Base-by-base conservation (phyloP, 1,140 invertebrate genomes). In the Drosophila kepulauana region DNA sequence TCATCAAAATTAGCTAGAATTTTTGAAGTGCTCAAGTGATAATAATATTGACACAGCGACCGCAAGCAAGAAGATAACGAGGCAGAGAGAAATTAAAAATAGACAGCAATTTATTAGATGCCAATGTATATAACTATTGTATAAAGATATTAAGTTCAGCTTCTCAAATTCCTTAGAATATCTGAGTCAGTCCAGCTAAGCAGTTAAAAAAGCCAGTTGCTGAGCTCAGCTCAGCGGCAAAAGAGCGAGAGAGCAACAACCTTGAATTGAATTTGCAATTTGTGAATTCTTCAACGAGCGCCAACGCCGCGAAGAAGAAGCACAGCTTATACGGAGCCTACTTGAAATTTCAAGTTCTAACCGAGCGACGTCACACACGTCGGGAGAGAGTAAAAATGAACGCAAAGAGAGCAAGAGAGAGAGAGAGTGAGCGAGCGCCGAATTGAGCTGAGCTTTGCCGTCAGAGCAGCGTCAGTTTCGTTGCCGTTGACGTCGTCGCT, bases 181-280 rank as follows among this genome's bases (percentile, higher is more conserved):
- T 15, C 33, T 67, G 63, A 73, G 48, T 51, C 54, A 57, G 54
- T 1, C 2, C 11, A 43, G 25, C 35, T 51, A 54, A 25, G 49
- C 51, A 46, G 16, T 10, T 38, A 38, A 63, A 62, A 65, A 7
- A 71, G 45, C 25, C 48, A 61, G 73, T 74, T 79, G 51, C 43
- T 65, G 43, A 25, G 20, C 20, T 25, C 2, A 20, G 35, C 64
- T 41, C 41, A 65, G 62, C n/a, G 46, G 38, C 5, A 5, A 33
- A 8, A 5, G 33, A 10, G 10, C 6, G 35, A 45, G 77, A 90
- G 85, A 90, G 81, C 85, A 89, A 81, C 78, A 89, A 89, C 85
- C 85, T 89, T 89, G 86, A 89, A 90, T 81, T 89, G 69, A 85
- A 89, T 89, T 89, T 73, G 81, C 84, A 88, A 89, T 89, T 88